Conservation (phyloP, 92 coral and sea anemone species). For the Diadumene lineata region DNA sequence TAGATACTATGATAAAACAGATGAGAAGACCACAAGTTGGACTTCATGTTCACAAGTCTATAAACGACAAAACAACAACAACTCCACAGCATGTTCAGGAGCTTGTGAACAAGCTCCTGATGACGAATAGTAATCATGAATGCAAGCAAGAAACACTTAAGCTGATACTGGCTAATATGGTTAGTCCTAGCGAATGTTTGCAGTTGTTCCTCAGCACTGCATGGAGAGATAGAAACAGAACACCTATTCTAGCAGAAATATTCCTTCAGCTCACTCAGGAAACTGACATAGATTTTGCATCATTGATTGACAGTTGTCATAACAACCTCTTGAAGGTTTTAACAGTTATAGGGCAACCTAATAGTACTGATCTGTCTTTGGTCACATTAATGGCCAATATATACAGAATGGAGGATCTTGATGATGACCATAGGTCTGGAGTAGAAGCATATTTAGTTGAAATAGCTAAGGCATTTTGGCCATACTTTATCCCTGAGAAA, state of each 20-base stretch:
- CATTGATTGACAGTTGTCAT: constrained; percentile 29
- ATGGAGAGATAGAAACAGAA: constrained; percentile 40
- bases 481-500: constrained; percentile 51
- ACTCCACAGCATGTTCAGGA: too few species aligned
- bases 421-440: constrained; percentile 32
- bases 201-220: constrained; percentile 38
- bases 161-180: neutral
- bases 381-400: constrained; percentile 44
- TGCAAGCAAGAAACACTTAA: constrained; percentile 2
- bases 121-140: neutral
- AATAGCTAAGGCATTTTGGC: constrained; percentile 68
- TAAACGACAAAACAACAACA: too few species aligned
- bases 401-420: constrained; percentile 27
- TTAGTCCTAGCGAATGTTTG: constrained; percentile 18
- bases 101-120: neutral
- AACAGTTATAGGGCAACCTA: constrained; percentile 44
- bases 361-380: constrained; percentile 24
- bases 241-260: constrained; percentile 37
- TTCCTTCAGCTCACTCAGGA: constrained; percentile 52
- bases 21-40: too few species aligned
- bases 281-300: constrained; percentile 29
- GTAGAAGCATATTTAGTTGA: constrained; percentile 43
- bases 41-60: too few species aligned
- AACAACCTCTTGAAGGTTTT: constrained; percentile 36
- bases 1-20: too few species aligned